These are phyloP conservation scores for Lasioglossum albipes DNA, from an alignment of 1,140 invertebrate species.

Conservation along the genomic window DNA sequence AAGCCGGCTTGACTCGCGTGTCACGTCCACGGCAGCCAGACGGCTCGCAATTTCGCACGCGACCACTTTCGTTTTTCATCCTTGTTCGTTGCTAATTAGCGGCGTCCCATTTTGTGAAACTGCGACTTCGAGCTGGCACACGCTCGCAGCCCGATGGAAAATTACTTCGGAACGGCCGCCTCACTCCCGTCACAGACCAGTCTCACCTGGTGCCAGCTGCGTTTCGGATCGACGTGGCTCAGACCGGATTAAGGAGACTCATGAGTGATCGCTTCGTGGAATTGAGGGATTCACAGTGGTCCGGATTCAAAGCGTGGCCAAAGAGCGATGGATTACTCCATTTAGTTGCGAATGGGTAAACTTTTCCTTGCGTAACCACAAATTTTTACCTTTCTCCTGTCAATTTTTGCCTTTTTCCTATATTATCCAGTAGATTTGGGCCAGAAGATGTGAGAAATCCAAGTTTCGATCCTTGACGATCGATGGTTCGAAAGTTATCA, in stretches of 20 bases:
- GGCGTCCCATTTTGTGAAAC: not conserved
- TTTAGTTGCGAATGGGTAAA: too few species aligned
- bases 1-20: not conserved
- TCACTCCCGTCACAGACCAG: not conserved
- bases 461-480: too few species aligned
- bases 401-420: too few species aligned
- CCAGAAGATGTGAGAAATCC: too few species aligned
- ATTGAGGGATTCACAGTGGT: too few species aligned
- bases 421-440: too few species aligned
- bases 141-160: not conserved
- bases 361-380: too few species aligned
- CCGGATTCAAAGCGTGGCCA: too few species aligned
- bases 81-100: not conserved
- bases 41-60: not conserved
- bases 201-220: not conserved
- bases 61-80: not conserved
- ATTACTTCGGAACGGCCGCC: constrained; percentile 1
- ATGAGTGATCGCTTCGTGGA: not conserved
- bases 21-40: not conserved
- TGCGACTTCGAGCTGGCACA: not conserved
- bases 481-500: too few species aligned
- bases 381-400: too few species aligned
- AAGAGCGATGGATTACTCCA: too few species aligned
- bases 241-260: not conserved
- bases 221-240: not conserved